A percentile compares a stretch with the other conserved stretches of the same genome.
phyloP scores from a whole-genome alignment of 2,113 vertebrate species.

The Epinephelus cyanopodus region DNA sequence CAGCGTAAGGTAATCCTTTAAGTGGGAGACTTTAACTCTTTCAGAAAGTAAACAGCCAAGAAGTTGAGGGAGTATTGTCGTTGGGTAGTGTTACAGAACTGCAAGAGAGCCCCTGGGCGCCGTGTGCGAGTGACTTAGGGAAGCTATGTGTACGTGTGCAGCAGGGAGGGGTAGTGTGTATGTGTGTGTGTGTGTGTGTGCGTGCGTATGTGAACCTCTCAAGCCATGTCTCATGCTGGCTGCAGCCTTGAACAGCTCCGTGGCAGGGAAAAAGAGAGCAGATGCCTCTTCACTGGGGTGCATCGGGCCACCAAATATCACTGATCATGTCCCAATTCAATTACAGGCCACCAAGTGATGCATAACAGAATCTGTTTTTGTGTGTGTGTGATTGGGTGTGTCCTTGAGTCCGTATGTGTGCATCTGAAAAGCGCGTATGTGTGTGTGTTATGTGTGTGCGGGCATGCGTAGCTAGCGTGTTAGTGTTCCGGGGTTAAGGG shows the following conservation, averaged over 20 bases:
- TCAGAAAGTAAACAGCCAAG: conserved; percentile 85
- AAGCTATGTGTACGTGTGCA: conserved; percentile 64
- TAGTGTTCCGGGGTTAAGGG: conserved; percentile 75
- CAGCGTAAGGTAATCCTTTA: conserved; percentile 85
- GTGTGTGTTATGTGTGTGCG: conserved; percentile 77
- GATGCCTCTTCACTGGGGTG: conserved; percentile 77
- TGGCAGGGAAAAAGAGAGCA: conserved; percentile 66
- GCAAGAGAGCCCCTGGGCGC: conserved; percentile 75
- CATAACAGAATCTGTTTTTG: conserved; percentile 73
- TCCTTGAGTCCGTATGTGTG: conserved; percentile 60
- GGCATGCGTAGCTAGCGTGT: conserved; percentile 74
- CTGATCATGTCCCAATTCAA: conserved; percentile 80
- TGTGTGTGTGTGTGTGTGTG: conserved; percentile 22
- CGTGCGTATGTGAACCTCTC: conserved; percentile 52
- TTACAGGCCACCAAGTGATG: conserved; percentile 77
- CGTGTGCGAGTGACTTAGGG: conserved; percentile 74
- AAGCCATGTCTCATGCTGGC: conserved; percentile 65
- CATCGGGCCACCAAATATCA: conserved; percentile 76
- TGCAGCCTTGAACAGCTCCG: conserved; percentile 57
- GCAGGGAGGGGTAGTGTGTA: conserved; percentile 18
- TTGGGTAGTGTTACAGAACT: conserved; percentile 85
- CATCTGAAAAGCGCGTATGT: conserved; percentile 36
- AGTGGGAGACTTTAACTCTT: conserved; percentile 84
- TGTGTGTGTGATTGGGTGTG: conserved; percentile 70
- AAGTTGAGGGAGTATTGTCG: conserved; percentile 85